Evolutionary conservation across 2,113 vertebrate species (phyloP), one percentile per base, ranked within the genome.

Genomic region (Bujurquina vittata): DNA sequence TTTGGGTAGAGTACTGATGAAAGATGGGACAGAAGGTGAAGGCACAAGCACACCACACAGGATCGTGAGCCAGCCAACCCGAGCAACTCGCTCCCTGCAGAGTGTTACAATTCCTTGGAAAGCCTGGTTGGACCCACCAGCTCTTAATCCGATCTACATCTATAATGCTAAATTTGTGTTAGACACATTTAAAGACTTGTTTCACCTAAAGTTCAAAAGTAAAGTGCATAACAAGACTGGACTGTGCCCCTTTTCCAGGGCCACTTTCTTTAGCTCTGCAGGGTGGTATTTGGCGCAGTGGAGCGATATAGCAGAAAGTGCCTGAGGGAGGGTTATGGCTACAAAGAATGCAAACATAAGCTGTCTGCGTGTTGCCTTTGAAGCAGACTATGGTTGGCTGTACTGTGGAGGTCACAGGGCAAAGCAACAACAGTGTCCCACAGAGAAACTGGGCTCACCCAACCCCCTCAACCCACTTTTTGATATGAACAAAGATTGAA

Each of bases 1-100:
- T 22, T 62, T n/a, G 58, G 75, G 79, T 56, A 3, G 23, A 33
- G 63, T 72, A 26, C 59, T 15, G 62, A 79, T 33, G 86, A 83
- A 84, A 90, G 88, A 86, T 52, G 84, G 87, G 84, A 91, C 90
- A 93, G 87, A 90, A 82, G 91, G 90, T 62, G 35, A 88, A 80
- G 40, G 58, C 87, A 81, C 83, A 91, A 93, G 77, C 69, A n/a
- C 40, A 88, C 57, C 73, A 59, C 80, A 88, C 81, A 93, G 69
- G 74, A 76, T 81, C 67, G 37, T 6, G 33, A 83, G 75, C 49
- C 80, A 90, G 61, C 88, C 86, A 89, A 88, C 80, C 87, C 82
- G 87, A 88, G 63, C 62, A 77, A 73, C 62, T 58, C 74, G 5
- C 81, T 82, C 85, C 92, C 84, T 37, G 52, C 58, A 69, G 85